phyloP scores from a whole-genome alignment of 1,140 invertebrate species.

The Zaprionus gabonicus region DNA sequence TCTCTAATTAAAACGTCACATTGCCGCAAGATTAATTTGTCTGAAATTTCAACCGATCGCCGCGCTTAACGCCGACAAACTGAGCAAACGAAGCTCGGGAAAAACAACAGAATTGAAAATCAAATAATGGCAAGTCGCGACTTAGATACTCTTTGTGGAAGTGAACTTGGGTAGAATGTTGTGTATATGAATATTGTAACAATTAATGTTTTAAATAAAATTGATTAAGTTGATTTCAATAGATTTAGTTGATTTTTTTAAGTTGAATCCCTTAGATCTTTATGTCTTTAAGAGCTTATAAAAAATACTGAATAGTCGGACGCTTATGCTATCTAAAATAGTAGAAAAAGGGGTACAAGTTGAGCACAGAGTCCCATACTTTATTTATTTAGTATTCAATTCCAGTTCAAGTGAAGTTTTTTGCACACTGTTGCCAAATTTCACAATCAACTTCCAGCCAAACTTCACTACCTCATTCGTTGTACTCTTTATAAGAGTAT shows the following conservation, averaged over 20 bases:
- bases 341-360: neutral
- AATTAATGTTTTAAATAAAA: no score
- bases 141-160: conserved; percentile 22
- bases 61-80: conserved; percentile 55
- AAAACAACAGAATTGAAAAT: conserved; percentile 27
- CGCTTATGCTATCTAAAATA: no score
- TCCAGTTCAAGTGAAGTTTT: neutral
- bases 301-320: neutral
- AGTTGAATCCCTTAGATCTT: neutral
- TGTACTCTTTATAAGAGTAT: conserved; percentile 15
- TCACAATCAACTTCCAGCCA: neutral
- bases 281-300: neutral
- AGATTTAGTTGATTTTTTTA: neutral
- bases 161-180: neutral
- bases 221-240: no score
- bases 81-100: conserved; percentile 53
- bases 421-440: neutral
- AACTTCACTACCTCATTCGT: neutral
- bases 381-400: neutral
- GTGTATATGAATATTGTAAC: neutral
- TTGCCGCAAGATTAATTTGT: conserved; percentile 32
- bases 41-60: conserved; percentile 62
- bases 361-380: neutral
- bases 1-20: conserved; percentile 47
- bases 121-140: neutral